Base-by-base conservation (phyloP, 2,888 invertebrate species). In the Ethmia dodecea region DNA sequence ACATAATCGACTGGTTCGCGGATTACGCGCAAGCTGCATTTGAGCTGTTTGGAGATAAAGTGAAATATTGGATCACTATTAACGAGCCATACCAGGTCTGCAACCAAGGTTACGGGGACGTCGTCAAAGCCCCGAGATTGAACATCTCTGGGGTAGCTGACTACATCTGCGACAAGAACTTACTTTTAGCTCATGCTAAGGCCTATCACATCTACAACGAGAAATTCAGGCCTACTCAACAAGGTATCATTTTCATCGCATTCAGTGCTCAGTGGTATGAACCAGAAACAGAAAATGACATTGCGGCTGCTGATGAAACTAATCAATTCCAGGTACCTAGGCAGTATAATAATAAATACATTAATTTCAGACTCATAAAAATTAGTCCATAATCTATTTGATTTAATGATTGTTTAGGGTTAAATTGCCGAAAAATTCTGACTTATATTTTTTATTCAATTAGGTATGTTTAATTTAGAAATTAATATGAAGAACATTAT, bases 11-110 rank as follows among this genome's bases (percentile, higher is more conserved):
- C 39, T 86, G 84, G 72, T 88, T 74, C 41, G 66, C 55, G 3
- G 76, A 79, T 31, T 88, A 84, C 47, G 80, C 87, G 0, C 62
- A 72, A 1, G 47, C 78, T 5, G 61, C 61, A 1, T 88, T 72
- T 46, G 47, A 56, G 31, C 45, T 65, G 13, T 87, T 80, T 40
- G 87, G 88, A 1, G 84, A 87, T 43, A 64, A 79, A 43, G 87
- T 84, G 0, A 74, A 73, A 32, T 38, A 62, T 16, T 90, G 89
- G 89, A 79, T 88, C 4, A 89, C 89, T 1, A 77, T 89, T 16
- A 89, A 90, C 42, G 89, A 89, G 49, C 88, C 89, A 0, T 56
- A 48, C 9, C 52, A 60, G 45, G 43, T 70, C 11, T 80, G 76
- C 40, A 45, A 59, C 10, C 45, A 50, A 1, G 87, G 84, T 0